Evolutionary conservation across 2,797 vertebrate species (phyloP).

Genomic region (Neomorphus geoffroyi): DNA sequence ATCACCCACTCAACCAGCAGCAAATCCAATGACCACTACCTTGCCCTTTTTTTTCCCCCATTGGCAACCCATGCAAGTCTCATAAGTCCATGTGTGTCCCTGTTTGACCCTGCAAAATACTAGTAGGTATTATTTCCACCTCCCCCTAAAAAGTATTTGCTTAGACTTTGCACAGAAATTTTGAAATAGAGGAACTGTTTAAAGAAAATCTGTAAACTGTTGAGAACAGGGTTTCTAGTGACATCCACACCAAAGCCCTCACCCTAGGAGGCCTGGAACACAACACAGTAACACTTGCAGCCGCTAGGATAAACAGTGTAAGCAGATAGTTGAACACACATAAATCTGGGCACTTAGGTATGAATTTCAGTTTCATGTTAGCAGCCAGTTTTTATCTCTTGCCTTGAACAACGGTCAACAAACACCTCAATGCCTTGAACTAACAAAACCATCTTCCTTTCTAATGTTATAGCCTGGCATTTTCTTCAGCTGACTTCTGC

Average conservation of each 20-base stretch:
- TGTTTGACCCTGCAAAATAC: neutral
- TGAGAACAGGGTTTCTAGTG: neutral
- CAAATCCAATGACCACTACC: neutral
- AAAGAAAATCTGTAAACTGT: neutral
- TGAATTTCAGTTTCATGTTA: neutral
- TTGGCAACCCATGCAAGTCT: neutral
- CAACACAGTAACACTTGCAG: neutral
- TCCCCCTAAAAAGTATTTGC: neutral
- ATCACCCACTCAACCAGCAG: neutral
- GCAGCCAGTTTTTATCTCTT: slow-evolving; percentile 11
- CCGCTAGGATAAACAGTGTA: neutral
- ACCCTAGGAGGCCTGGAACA: neutral
- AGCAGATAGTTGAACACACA: neutral
- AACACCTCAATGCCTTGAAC: neutral
- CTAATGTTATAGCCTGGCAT: neutral
- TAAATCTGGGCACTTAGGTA: neutral
- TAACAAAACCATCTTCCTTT: slow-evolving; percentile 6
- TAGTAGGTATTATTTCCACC: neutral
- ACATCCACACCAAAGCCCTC: neutral
- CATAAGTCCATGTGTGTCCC: neutral
- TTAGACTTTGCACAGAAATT: neutral
- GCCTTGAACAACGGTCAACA: neutral
- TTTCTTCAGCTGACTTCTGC: neutral
- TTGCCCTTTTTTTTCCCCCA: neutral
- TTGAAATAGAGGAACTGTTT: neutral